Percentiles rank a stretch among this genome's conserved stretches.
phyloP scores from a whole-genome alignment of 2,888 invertebrate species.

The Apodemia zela region DNA sequence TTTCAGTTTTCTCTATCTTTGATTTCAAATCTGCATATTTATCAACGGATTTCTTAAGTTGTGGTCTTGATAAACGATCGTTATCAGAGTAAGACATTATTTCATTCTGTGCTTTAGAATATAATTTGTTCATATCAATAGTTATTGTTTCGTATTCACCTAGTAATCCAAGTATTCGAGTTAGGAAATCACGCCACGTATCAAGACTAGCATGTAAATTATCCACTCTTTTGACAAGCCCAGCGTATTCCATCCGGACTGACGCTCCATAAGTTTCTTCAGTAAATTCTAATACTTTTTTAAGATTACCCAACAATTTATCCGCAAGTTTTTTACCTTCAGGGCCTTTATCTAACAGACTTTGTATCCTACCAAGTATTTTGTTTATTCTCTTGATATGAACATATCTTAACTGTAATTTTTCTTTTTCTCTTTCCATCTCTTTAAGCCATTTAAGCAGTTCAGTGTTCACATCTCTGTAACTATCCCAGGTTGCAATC shows the following conservation, averaged over 20 bases:
- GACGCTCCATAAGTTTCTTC: conserved; percentile 89
- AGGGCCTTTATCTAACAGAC: conserved; percentile 84
- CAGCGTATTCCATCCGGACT: conserved; percentile 89
- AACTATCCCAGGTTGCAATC: conserved; percentile 88
- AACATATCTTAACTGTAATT: conserved; percentile 89
- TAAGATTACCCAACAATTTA: conserved; percentile 83
- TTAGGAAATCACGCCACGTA: conserved; percentile 89
- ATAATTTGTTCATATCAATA: conserved; percentile 79
- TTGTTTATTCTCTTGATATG: conserved; percentile 88
- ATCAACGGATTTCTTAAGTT: conserved; percentile 83
- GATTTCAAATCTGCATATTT: conserved; percentile 81
- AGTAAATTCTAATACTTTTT: conserved; percentile 83
- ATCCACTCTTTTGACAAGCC: conserved; percentile 87
- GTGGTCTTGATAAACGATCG: conserved; percentile 79
- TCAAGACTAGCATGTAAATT: conserved; percentile 89
- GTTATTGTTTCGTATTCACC: conserved; percentile 83
- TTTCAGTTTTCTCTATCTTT: conserved; percentile 78
- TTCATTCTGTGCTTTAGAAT: conserved; percentile 83
- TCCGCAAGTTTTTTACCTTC: conserved; percentile 84
- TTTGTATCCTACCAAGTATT: conserved; percentile 84
- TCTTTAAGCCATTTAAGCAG: conserved; percentile 90
- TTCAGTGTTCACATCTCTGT: conserved; percentile 85
- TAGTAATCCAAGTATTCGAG: conserved; percentile 83
- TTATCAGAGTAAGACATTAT: conserved; percentile 79
- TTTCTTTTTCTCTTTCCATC: conserved; percentile 88